Percentiles rank a stretch among this genome's conserved stretches.
phyloP scores from a whole-genome alignment of 2,888 invertebrate species.

The Arge pagana region DNA sequence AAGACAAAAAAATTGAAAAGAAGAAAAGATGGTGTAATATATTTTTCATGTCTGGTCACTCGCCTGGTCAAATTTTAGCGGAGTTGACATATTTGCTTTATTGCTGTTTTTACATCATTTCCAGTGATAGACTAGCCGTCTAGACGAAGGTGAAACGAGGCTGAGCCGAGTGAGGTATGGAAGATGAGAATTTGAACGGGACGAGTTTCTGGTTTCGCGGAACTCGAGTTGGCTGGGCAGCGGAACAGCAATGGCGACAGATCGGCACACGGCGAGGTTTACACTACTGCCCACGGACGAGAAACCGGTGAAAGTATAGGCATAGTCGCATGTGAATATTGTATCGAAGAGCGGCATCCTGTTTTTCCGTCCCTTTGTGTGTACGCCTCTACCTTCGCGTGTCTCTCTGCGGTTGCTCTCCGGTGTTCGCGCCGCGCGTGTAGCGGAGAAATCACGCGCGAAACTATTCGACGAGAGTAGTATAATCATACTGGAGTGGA shows the following conservation, averaged over 20 bases:
- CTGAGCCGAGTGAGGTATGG: too few species aligned
- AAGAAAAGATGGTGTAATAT: too few species aligned
- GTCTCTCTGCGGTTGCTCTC: background rate
- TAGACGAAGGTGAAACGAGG: too few species aligned
- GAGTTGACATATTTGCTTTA: too few species aligned
- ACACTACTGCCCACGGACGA: slow-evolving; percentile 9
- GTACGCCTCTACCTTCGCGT: background rate
- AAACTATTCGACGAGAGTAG: background rate
- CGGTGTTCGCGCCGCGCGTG: too few species aligned
- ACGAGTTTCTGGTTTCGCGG: slow-evolving; percentile 15
- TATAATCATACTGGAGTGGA: too few species aligned
- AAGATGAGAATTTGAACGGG: background rate
- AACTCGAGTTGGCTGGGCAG: slow-evolving; percentile 17
- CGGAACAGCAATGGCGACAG: background rate
- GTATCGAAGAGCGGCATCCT: slow-evolving; percentile 8
- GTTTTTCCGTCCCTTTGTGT: slow-evolving; percentile 15
- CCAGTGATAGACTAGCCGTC: too few species aligned
- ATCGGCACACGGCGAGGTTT: slow-evolving; percentile 3
- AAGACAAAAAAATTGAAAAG: too few species aligned
- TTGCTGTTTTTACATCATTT: too few species aligned
- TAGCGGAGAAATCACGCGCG: background rate
- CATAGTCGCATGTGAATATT: background rate
- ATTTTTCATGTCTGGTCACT: too few species aligned
- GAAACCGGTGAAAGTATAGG: slow-evolving; percentile 14
- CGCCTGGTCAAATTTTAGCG: too few species aligned